These are phyloP conservation scores for Eucera pruinosa DNA, from an alignment of 2,888 invertebrate genomes.

Conservation along the genomic window DNA sequence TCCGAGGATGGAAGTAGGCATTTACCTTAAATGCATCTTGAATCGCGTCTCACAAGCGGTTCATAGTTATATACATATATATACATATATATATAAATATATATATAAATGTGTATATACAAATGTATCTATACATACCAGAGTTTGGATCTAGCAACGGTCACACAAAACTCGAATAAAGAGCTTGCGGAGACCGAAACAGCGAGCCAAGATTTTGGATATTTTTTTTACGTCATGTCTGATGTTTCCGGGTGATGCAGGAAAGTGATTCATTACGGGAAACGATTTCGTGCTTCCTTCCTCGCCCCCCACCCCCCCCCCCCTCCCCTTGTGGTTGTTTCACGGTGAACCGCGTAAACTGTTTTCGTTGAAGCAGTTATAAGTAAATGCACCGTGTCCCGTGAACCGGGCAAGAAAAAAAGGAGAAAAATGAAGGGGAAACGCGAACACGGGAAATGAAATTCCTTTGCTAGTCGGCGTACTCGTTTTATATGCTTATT, in stretches of 20 bases:
- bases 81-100: too few species aligned
- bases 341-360: not conserved
- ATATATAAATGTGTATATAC: too few species aligned
- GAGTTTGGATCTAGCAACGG: constrained; percentile 3
- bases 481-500: constrained; percentile 31
- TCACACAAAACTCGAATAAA: not conserved
- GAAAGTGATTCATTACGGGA: constrained; percentile 17
- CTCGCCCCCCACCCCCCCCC: not conserved
- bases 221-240: constrained; percentile 3
- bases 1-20: constrained; percentile 43
- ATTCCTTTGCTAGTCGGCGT: constrained; percentile 17
- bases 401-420: not conserved
- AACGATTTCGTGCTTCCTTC: constrained; percentile 20
- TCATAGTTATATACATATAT: too few species aligned
- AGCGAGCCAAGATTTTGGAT: constrained; percentile 5
- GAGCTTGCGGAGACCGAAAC: not conserved
- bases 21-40: constrained; percentile 63
- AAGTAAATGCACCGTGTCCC: constrained; percentile 9
- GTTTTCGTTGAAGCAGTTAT: constrained; percentile 18
- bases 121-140: not conserved
- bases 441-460: constrained; percentile 16
- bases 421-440: not conserved
- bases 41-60: constrained; percentile 38
- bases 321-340: not conserved
- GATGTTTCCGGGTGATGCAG: constrained; percentile 1